These are phyloP conservation scores for Girardinichthys multiradiatus DNA, from an alignment of 2,113 vertebrate genomes.

Conservation along the genomic window DNA sequence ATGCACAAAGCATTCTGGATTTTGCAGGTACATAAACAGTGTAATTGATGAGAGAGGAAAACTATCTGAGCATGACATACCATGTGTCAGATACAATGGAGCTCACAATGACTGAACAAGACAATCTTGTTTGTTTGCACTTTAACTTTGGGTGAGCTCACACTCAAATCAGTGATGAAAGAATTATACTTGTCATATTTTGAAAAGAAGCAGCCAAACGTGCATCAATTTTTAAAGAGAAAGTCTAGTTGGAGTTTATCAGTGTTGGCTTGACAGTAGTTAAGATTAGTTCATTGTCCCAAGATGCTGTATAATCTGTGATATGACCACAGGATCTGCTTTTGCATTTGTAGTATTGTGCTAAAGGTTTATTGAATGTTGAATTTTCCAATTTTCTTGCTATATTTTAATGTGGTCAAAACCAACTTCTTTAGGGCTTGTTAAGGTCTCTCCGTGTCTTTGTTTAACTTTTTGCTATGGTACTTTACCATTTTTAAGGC, in stretches of 20 bases:
- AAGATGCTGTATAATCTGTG: background rate
- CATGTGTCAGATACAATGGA: slow-evolving; percentile 36
- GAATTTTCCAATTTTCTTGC: too few species aligned
- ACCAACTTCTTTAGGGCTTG: too few species aligned
- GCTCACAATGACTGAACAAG: slow-evolving; percentile 19
- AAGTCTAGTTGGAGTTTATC: background rate
- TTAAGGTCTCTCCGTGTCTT: too few species aligned
- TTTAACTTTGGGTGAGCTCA: slow-evolving; percentile 12
- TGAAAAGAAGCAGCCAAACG: background rate
- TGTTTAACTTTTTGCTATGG: too few species aligned
- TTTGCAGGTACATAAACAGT: slow-evolving; percentile 42
- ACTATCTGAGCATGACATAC: slow-evolving; percentile 3
- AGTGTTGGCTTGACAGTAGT: background rate
- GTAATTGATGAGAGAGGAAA: slow-evolving; percentile 31
- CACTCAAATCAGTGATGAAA: background rate
- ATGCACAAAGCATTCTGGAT: slow-evolving; percentile 32
- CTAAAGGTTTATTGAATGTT: too few species aligned
- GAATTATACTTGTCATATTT: slow-evolving; percentile 2
- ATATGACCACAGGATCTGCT: background rate
- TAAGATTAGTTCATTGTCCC: background rate
- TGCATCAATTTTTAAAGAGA: background rate
- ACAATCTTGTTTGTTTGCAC: slow-evolving; percentile 22
- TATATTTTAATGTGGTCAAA: too few species aligned
- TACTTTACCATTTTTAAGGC: too few species aligned
- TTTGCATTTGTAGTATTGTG: background rate